These are phyloP conservation scores for Epicampocera succincta DNA, from an alignment of 2,888 invertebrate genomes.

Conservation along the genomic window DNA sequence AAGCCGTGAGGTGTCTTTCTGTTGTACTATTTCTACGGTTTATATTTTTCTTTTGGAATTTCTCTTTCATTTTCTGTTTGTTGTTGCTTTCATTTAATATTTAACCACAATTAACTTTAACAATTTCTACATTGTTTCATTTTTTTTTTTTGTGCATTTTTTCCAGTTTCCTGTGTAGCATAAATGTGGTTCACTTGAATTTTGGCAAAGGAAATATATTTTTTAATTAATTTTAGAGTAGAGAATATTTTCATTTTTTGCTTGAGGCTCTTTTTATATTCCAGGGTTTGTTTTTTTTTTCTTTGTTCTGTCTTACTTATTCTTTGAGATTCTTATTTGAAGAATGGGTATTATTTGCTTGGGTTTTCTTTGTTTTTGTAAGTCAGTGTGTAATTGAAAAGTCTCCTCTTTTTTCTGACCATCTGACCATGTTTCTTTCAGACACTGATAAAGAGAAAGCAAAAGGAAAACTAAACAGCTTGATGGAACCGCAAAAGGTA, in stretches of 20 bases:
- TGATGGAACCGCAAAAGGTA: constrained; percentile 56
- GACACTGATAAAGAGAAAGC: constrained; percentile 4
- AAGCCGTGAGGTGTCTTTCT: constrained; percentile 8
- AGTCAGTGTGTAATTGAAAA: constrained; percentile 53
- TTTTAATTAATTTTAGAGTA: constrained; percentile 43
- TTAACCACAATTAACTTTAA: constrained; percentile 65
- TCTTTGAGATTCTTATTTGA: constrained; percentile 13
- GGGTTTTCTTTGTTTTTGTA: background rate
- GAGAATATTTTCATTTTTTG: constrained; percentile 2
- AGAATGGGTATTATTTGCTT: constrained; percentile 25
- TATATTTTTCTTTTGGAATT: constrained; percentile 19
- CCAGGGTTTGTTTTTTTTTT: background rate
- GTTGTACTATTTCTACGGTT: constrained; percentile 16
- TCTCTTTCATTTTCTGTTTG: constrained; percentile 8
- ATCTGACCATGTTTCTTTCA: constrained; percentile 57
- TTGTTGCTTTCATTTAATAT: constrained; percentile 54
- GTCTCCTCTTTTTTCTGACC: constrained; percentile 37
- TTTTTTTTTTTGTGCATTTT: background rate
- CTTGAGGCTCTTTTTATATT: background rate
- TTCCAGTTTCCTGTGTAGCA: background rate
- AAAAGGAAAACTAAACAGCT: constrained; percentile 38
- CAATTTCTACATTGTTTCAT: constrained; percentile 35
- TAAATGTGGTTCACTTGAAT: constrained; percentile 11
- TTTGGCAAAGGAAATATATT: background rate
- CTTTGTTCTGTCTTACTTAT: background rate